Percentiles rank a stretch among this genome's conserved stretches.
Evolutionary conservation across 2,113 vertebrate genomes (phyloP).

Genomic region (Onychorhynchus coronatus): DNA sequence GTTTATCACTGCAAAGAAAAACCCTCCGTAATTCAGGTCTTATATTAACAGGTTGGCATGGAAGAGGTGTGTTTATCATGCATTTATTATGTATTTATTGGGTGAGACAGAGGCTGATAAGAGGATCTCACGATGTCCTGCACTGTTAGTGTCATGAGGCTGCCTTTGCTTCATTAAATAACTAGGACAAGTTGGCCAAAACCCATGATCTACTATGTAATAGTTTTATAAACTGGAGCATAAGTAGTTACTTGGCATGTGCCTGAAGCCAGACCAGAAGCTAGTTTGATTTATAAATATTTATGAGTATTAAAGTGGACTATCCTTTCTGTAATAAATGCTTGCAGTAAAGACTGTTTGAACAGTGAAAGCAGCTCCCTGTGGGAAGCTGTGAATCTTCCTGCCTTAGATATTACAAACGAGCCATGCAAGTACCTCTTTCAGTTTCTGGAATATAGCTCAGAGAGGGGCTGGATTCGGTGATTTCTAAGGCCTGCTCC

Average conservation of each 20-base stretch:
- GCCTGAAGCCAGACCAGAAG: neutral
- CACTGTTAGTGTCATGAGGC: fast-evolving
- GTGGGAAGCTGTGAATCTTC: neutral
- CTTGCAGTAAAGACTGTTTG: neutral
- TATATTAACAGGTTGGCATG: neutral
- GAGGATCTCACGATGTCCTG: neutral
- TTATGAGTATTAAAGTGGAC: neutral
- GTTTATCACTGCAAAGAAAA: fast-evolving
- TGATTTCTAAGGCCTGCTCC: neutral
- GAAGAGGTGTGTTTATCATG: neutral
- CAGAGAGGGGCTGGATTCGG: too few relatives aligned
- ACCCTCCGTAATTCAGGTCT: neutral
- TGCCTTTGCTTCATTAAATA: neutral
- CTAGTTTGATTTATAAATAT: neutral
- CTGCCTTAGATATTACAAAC: fast-evolving
- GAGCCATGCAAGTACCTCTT: fast-evolving
- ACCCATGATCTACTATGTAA: fast-evolving
- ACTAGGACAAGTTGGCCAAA: neutral
- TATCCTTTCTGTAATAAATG: neutral
- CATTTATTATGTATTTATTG: too few relatives aligned
- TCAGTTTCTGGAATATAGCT: neutral
- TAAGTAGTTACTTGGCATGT: neutral
- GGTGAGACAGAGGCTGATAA: neutral
- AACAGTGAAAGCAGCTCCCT: neutral
- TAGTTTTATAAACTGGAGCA: neutral